Conservation (phyloP, 2,888 invertebrate genomes). For the Adelphocoris suturalis region DNA sequence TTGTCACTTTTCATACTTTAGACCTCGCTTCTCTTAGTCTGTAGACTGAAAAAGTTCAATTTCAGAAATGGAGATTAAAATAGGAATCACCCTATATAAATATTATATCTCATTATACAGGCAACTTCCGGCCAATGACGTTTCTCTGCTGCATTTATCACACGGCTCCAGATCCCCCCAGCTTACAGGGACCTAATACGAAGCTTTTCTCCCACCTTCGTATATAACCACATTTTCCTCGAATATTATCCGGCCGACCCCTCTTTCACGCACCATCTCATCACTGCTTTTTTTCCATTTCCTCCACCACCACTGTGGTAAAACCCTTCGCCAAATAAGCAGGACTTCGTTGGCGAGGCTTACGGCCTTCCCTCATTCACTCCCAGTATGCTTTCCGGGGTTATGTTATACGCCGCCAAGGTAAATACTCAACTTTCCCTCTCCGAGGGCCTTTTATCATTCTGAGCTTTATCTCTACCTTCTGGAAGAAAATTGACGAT, state of each 20-base stretch:
- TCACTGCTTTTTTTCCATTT: not conserved
- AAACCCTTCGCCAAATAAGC: not conserved
- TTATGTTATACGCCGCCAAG: not conserved
- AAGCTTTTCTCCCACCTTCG: not conserved
- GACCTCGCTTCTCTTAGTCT: too few relatives aligned
- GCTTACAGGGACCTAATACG: not conserved
- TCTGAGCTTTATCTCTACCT: not conserved
- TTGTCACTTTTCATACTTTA: too few relatives aligned
- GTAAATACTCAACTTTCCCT: not conserved
- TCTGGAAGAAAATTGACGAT: too few relatives aligned
- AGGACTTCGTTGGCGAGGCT: not conserved
- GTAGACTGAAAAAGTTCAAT: too few relatives aligned
- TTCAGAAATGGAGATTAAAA: too few relatives aligned
- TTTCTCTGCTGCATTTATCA: too few relatives aligned
- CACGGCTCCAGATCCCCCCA: too few relatives aligned
- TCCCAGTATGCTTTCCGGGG: not conserved
- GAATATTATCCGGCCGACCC: not conserved
- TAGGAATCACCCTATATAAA: too few relatives aligned
- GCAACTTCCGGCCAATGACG: too few relatives aligned
- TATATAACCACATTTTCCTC: not conserved
- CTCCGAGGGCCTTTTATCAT: not conserved
- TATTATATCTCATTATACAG: too few relatives aligned
- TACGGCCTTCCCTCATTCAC: not conserved
- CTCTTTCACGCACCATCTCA: not conserved
- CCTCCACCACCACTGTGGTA: not conserved